These are phyloP conservation scores for Neodiprion lecontei DNA, from an alignment of 1,140 invertebrate species.

Conservation along the genomic window DNA sequence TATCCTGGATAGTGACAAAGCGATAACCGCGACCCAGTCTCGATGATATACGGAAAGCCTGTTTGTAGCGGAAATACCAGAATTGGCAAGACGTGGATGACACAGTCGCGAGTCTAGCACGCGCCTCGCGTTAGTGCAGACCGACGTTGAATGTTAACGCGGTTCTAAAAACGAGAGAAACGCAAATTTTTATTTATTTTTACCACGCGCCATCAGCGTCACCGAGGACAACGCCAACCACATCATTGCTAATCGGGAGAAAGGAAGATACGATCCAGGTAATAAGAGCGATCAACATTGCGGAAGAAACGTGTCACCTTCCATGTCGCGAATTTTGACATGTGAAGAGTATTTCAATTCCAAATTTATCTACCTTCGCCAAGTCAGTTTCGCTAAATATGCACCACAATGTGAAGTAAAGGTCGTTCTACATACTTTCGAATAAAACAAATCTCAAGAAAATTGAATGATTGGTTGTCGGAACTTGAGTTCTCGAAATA, in stretches of 20 bases:
- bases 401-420: too few species aligned
- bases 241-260: neutral
- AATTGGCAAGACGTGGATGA: neutral
- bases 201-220: neutral
- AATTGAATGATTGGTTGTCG: too few species aligned
- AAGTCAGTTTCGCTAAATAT: too few species aligned
- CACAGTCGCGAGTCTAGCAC: neutral
- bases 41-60: neutral
- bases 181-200: neutral
- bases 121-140: neutral
- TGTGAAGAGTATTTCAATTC: too few species aligned
- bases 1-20: neutral
- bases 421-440: too few species aligned
- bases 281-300: neutral
- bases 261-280: neutral
- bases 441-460: too few species aligned
- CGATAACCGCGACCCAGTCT: neutral
- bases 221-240: neutral
- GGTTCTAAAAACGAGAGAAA: neutral
- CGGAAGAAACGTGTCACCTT: neutral
- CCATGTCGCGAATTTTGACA: too few species aligned
- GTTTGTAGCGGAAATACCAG: constrained; percentile 7
- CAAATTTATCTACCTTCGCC: too few species aligned
- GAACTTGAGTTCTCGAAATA: too few species aligned
- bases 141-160: constrained; percentile 1